A percentile compares a stretch with the other conserved stretches of the same genome.
Conservation (phyloP, 1,140 invertebrate species). For the Calycopis cecrops region DNA sequence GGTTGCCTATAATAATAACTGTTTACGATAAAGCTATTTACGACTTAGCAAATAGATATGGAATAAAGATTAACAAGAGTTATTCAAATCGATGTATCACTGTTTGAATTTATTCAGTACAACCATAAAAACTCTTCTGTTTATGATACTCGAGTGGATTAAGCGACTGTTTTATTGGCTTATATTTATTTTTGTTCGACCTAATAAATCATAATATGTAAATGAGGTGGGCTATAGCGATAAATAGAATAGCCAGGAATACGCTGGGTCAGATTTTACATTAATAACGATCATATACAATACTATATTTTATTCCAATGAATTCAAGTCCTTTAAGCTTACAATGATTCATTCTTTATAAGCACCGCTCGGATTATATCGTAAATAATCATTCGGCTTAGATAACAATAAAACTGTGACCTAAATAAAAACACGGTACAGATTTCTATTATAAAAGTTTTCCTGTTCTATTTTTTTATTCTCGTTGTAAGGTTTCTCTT, state of each 20-base stretch:
- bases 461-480: conserved; percentile 24
- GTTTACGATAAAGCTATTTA: no score
- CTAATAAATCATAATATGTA: neutral
- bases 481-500: conserved; percentile 31
- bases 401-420: neutral
- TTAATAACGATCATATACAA: neutral
- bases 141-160: neutral
- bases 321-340: conserved; percentile 8
- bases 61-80: no score
- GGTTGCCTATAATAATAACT: no score
- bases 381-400: conserved; percentile 14
- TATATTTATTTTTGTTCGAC: conserved; percentile 2
- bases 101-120: no score
- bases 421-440: neutral
- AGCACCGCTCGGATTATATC: conserved; percentile 16
- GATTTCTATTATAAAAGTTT: conserved; percentile 2
- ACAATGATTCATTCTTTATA: conserved; percentile 11
- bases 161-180: neutral
- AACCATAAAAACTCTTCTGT: neutral
- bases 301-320: conserved; percentile 6
- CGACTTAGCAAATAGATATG: no score
- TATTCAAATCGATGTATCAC: no score
- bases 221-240: conserved; percentile 1
- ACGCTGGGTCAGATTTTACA: neutral
- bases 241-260: neutral